Evolutionary conservation across 1,140 invertebrate genomes (phyloP).

Genomic region (Lepidotrigona ventralis): DNA sequence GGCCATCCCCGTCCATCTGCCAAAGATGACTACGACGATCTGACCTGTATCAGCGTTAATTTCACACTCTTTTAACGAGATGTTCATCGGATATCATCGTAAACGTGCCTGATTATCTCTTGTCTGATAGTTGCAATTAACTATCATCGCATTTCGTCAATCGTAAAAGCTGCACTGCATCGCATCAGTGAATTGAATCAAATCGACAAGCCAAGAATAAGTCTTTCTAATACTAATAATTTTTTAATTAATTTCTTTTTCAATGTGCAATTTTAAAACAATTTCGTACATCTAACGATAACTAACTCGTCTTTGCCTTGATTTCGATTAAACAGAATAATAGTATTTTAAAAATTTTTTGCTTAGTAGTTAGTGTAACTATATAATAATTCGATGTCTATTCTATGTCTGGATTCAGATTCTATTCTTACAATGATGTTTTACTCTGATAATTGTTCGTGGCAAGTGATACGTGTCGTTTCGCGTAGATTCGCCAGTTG

Average conservation of each 20-base stretch:
- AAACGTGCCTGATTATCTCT: conserved; percentile 28
- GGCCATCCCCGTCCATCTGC: background rate
- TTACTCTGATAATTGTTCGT: too few relatives aligned
- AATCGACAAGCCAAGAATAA: background rate
- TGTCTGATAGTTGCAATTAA: conserved; percentile 43
- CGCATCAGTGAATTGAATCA: background rate
- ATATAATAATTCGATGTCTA: too few relatives aligned
- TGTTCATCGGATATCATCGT: conserved; percentile 43
- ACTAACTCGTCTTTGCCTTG: background rate
- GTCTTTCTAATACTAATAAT: background rate
- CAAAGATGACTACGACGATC: background rate
- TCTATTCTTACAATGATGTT: too few relatives aligned
- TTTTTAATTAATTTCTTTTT: conserved; percentile 2
- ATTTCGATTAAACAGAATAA: too few relatives aligned
- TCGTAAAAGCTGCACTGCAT: background rate
- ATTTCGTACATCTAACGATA: background rate
- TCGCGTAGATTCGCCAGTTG: too few relatives aligned
- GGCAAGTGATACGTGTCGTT: too few relatives aligned
- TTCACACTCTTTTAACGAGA: conserved; percentile 54
- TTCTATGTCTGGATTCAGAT: too few relatives aligned
- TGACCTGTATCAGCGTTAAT: conserved; percentile 23
- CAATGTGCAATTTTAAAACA: too few relatives aligned
- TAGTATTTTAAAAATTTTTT: too few relatives aligned
- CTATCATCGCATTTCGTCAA: conserved; percentile 27
- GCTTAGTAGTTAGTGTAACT: too few relatives aligned